Evolutionary conservation across 2,797 vertebrate genomes (phyloP).

Genomic region (Benthosema pterotum): DNA sequence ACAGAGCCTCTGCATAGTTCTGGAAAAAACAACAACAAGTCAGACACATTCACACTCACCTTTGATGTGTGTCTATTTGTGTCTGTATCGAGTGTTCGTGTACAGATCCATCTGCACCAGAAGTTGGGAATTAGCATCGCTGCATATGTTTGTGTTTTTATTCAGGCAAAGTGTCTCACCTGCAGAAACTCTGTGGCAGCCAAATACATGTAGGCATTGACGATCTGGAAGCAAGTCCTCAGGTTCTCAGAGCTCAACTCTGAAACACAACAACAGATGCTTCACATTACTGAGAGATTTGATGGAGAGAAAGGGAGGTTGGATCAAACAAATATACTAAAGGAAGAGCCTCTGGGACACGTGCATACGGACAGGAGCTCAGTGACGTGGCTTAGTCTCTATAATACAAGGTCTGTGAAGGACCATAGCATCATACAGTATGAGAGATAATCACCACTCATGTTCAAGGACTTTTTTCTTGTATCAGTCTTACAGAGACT

Average conservation of each 20-base stretch:
- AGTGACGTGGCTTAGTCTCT: not conserved
- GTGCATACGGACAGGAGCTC: not conserved
- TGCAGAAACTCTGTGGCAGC: conserved; percentile 93
- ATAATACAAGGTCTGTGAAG: no score
- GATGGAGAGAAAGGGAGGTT: not conserved
- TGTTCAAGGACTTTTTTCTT: no score
- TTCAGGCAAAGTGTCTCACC: conserved; percentile 73
- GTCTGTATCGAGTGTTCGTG: not conserved
- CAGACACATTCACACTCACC: not conserved
- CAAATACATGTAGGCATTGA: conserved; percentile 93
- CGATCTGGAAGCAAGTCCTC: conserved; percentile 94
- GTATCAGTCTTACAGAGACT: no score
- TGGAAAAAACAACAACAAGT: conserved; percentile 57
- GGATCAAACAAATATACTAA: not conserved
- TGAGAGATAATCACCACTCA: no score
- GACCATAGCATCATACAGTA: no score
- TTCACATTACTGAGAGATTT: conserved; percentile 22
- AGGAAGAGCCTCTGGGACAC: not conserved
- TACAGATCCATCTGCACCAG: not conserved
- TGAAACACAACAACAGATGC: conserved; percentile 72
- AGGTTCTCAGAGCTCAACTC: conserved; percentile 95
- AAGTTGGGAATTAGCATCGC: not conserved
- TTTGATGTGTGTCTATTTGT: not conserved
- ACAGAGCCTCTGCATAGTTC: conserved; percentile 87
- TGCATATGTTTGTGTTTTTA: conserved; percentile 6